Conservation (phyloP, 2,797 vertebrate species). For the Phoxinus dragarum region DNA sequence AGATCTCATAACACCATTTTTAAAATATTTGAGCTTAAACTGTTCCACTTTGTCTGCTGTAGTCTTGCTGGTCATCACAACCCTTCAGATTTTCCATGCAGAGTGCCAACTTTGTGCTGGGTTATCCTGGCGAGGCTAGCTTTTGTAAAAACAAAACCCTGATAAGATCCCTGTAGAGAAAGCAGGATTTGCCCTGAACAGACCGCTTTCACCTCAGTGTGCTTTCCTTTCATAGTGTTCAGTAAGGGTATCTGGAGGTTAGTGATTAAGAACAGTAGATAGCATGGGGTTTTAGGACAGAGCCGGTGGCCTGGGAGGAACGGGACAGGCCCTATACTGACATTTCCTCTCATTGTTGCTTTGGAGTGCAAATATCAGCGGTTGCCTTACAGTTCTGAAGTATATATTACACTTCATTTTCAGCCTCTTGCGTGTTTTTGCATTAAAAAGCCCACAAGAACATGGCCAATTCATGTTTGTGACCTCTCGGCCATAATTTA, state of each 20-base stretch:
- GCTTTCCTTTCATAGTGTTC: constrained; percentile 55
- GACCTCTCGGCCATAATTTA: neutral
- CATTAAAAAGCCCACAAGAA: neutral
- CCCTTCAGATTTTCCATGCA: constrained; percentile 69
- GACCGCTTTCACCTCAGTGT: neutral
- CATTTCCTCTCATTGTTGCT: constrained; percentile 89
- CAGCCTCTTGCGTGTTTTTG: neutral
- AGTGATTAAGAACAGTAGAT: constrained; percentile 49
- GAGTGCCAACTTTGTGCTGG: constrained; percentile 68
- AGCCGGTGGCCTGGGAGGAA: constrained; percentile 33
- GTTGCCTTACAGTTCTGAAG: constrained; percentile 6
- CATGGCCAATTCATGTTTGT: neutral
- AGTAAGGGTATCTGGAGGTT: constrained; percentile 57
- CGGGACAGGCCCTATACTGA: constrained; percentile 63
- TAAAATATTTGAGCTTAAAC: neutral
- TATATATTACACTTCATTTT: constrained; percentile 21
- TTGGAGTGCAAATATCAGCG: constrained; percentile 59
- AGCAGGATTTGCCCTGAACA: constrained; percentile 22
- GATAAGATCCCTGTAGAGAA: constrained; percentile 67
- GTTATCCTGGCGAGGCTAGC: constrained; percentile 55
- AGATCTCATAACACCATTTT: neutral
- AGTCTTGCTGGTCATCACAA: neutral
- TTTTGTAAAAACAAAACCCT: constrained; percentile 63
- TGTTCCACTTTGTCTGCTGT: neutral
- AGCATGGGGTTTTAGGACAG: constrained; percentile 19